These are phyloP conservation scores for Apis cerana DNA, from an alignment of 1,140 invertebrate genomes.

Conservation along the genomic window DNA sequence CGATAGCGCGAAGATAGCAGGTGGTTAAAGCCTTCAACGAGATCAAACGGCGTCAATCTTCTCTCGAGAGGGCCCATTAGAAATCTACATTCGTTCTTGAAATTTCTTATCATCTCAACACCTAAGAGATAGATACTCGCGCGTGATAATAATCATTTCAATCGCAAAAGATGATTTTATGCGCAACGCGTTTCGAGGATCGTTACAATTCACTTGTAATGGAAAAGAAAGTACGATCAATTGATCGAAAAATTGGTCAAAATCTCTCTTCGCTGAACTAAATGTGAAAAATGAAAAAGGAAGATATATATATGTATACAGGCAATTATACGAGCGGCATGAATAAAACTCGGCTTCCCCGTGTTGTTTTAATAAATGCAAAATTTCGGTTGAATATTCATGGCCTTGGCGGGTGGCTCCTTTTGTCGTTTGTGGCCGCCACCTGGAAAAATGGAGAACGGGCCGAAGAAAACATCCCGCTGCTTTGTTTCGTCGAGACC, in stretches of 20 bases:
- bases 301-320: conserved; percentile 70
- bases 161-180: too few species aligned
- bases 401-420: conserved; percentile 69
- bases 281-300: too few species aligned
- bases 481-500: not conserved
- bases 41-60: not conserved
- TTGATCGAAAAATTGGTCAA: too few species aligned
- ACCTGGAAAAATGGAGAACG: conserved; percentile 46
- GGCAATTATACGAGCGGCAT: conserved; percentile 75
- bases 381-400: conserved; percentile 78
- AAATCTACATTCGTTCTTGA: too few species aligned
- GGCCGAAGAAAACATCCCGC: conserved; percentile 24
- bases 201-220: too few species aligned
- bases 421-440: conserved; percentile 71
- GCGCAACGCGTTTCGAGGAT: too few species aligned
- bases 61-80: not conserved
- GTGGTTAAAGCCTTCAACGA: conserved; percentile 18
- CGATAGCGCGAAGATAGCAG: conserved; percentile 12
- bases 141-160: too few species aligned
- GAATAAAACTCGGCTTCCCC: conserved; percentile 72
- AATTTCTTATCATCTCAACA: too few species aligned
- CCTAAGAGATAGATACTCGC: too few species aligned
- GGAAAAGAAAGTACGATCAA: too few species aligned
- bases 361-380: conserved; percentile 79
- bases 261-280: too few species aligned